Conservation (phyloP, 2,888 invertebrate species). For the Monopis laevigella region DNA sequence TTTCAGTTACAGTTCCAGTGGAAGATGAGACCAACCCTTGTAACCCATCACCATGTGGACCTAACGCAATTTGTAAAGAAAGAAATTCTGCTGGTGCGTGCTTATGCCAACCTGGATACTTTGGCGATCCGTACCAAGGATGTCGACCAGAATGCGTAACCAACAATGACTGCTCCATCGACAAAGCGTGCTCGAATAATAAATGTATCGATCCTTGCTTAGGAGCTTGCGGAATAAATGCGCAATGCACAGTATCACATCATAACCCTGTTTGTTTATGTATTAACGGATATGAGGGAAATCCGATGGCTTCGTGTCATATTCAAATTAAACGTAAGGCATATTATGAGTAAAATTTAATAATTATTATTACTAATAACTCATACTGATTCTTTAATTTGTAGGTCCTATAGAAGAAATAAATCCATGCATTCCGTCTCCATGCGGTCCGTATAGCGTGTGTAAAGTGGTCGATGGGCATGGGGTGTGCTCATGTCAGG, state of each 20-base stretch:
- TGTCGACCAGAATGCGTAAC: constrained; percentile 87
- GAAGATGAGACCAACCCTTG: constrained; percentile 79
- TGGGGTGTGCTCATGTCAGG: constrained; percentile 82
- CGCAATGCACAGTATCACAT: constrained; percentile 82
- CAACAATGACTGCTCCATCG: constrained; percentile 81
- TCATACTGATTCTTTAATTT: constrained; percentile 23
- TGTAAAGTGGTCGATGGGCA: constrained; percentile 77
- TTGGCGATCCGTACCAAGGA: constrained; percentile 87
- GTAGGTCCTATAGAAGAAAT: constrained; percentile 51
- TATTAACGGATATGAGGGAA: constrained; percentile 79
- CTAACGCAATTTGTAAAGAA: constrained; percentile 85
- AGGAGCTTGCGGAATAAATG: constrained; percentile 82
- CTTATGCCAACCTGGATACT: constrained; percentile 81
- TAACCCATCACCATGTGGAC: constrained; percentile 87
- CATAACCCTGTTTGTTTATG: constrained; percentile 86
- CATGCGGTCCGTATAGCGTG: constrained; percentile 81
- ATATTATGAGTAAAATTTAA: constrained; percentile 6
- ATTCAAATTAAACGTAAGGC: constrained; percentile 52
- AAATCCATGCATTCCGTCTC: constrained; percentile 77
- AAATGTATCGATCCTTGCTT: constrained; percentile 88
- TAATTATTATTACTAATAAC: background rate
- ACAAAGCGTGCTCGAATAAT: constrained; percentile 83
- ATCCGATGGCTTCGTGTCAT: constrained; percentile 72
- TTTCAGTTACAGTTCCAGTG: constrained; percentile 65
- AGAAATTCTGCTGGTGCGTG: constrained; percentile 86